Evolutionary conservation across 2,888 invertebrate species (phyloP), one percentile per base, ranked within the genome.

Genomic region (Drosophila trichaetosa): DNA sequence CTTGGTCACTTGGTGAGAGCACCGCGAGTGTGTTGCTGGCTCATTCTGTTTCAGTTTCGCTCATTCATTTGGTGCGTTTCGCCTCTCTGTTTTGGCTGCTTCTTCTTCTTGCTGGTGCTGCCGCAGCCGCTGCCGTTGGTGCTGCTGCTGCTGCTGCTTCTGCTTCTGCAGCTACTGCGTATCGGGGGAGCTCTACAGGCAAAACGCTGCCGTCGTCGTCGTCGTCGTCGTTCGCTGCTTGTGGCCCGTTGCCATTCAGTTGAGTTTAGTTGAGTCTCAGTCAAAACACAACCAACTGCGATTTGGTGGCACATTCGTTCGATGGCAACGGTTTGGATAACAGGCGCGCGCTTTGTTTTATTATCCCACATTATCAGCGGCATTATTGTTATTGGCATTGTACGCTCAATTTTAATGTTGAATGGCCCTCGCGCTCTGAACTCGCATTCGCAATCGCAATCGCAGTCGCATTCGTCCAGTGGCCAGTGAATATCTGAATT

Each of bases 261-360:
- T 84, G 76, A 76, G 82, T 83, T 81, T 68, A 76, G 80, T 82
- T 70, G 76, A 79, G 81, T 84, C 83, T 87, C 90, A 93, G 92
- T 92, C 93, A 93, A 92, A 93, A 93, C 91, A 92, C 92, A 91
- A 92, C 91, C 91, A 90, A 92, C 92, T 91, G 92, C 92, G 91
- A 91, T 92, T 92, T 92, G 90, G 91, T 92, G 91, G 92, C 91
- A 90, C 93, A 93, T 93, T 93, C 93, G 93, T 92, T 93, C 91
- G 91, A 93, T 91, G 92, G 92, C 93, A 92, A 92, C 93, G 93
- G 93, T 91, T 92, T 92, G 91, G 92, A 92, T 92, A 87, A 90
- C 92, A 93, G 93, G 92, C 93, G 93, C 93, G 93, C 92, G 92
- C 92, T 92, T 92, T 92, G 90, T 92, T 93, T 92, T 93, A 92